Percentiles rank a stretch among this genome's conserved stretches.
Conservation (phyloP, 2,797 vertebrate genomes). For the Loriculus beryllinus region DNA sequence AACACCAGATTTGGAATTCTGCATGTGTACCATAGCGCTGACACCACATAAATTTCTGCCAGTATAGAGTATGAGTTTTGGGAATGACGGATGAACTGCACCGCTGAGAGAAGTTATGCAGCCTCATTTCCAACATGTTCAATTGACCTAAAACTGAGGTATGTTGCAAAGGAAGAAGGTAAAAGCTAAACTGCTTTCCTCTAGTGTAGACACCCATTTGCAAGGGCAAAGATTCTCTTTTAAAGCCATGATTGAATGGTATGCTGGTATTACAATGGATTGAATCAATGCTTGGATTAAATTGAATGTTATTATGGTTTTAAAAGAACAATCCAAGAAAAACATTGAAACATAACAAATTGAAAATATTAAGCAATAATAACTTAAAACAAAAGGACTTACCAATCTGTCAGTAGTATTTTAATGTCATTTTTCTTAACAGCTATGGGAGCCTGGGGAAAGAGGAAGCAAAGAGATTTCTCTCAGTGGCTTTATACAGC, state of each 20-base stretch:
- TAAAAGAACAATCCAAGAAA: neutral
- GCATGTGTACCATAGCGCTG: accelerated
- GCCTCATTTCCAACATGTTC: neutral
- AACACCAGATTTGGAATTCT: neutral
- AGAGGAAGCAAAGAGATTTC: neutral
- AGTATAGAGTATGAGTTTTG: neutral
- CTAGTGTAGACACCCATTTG: neutral
- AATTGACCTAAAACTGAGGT: neutral
- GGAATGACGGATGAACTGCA: neutral
- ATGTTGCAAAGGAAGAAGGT: neutral
- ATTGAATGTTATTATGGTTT: neutral
- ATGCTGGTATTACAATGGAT: neutral
- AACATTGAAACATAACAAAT: neutral
- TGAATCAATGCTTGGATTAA: neutral
- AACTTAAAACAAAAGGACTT: neutral
- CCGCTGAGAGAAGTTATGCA: neutral
- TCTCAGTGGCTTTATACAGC: neutral
- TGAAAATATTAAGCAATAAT: neutral
- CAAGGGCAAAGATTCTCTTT: neutral
- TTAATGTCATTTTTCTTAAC: neutral
- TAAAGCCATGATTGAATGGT: neutral
- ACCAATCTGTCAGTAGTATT: neutral
- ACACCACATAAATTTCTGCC: neutral
- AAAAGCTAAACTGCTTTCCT: neutral
- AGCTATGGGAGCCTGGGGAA: neutral